Evolutionary conservation across 2,797 vertebrate species (phyloP).

Genomic region (Catharus ustulatus): DNA sequence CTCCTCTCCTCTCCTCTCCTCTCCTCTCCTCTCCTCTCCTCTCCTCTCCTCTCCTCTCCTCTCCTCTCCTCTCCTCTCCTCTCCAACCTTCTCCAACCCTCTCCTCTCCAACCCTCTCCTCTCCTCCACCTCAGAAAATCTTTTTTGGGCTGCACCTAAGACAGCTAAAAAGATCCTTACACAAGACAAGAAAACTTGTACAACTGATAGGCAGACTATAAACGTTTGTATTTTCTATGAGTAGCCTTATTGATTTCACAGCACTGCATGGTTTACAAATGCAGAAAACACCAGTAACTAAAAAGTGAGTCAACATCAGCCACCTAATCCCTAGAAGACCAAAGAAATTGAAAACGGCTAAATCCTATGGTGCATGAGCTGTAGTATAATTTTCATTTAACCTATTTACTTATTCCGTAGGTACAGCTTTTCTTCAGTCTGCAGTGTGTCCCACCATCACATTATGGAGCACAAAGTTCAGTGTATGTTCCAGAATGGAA

Average conservation of each 20-base stretch:
- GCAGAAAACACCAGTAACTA: not conserved
- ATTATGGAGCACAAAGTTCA: not conserved
- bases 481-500: not conserved
- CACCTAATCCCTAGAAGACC: not conserved
- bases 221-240: not conserved
- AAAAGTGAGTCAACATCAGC: not conserved
- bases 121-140: not conserved
- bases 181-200: not conserved
- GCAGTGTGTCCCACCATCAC: not conserved
- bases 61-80: too few relatives aligned
- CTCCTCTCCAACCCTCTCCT: too few relatives aligned
- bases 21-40: too few relatives aligned
- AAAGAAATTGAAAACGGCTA: not conserved
- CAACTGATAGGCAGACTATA: not conserved
- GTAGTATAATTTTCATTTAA: not conserved
- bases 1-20: too few relatives aligned
- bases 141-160: not conserved
- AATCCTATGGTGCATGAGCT: not conserved
- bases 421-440: not conserved
- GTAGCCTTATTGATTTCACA: not conserved
- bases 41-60: too few relatives aligned
- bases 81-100: too few relatives aligned
- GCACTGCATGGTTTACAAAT: not conserved
- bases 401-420: not conserved
- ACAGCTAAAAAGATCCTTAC: not conserved